Conservation (phyloP, 2,113 vertebrate genomes). For the Eclectus roratus region DNA sequence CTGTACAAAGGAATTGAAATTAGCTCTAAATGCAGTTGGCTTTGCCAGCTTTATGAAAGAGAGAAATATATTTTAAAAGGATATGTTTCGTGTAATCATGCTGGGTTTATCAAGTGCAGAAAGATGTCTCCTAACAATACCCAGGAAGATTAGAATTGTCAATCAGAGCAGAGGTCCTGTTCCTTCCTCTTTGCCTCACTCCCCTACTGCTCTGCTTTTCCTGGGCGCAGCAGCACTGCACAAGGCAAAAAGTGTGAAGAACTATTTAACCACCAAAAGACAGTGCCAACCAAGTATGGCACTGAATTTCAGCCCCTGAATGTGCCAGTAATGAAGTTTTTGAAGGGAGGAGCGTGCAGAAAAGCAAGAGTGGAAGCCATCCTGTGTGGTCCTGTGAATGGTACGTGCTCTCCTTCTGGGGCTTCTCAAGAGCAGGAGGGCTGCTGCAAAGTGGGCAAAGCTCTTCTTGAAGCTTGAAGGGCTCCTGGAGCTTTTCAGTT, state of each 20-base stretch:
- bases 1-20: conserved; percentile 41
- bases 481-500: conserved; percentile 34
- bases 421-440: not conserved
- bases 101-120: conserved; percentile 44
- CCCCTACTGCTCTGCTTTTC: conserved; percentile 2
- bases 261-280: conserved; percentile 17
- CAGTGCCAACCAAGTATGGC: conserved; percentile 32
- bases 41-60: conserved; percentile 18
- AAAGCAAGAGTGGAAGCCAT: not conserved
- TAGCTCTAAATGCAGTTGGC: conserved; percentile 29
- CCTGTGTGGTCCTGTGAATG: conserved; percentile 18
- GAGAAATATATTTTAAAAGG: conserved; percentile 44
- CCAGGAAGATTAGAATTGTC: conserved; percentile 34
- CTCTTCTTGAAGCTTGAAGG: not conserved
- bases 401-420: not conserved
- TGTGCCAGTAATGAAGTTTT: conserved; percentile 6
- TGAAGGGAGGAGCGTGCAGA: not conserved
- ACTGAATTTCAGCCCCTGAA: conserved; percentile 4
- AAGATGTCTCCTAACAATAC: conserved; percentile 54
- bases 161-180: conserved; percentile 21
- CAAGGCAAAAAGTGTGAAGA: not conserved
- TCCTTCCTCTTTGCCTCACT: not conserved
- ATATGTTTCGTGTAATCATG: conserved; percentile 26
- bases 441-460: conserved; percentile 36
- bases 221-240: not conserved